These are phyloP conservation scores for Corythucha ciliata DNA, from an alignment of 2,888 invertebrate genomes.

Conservation along the genomic window DNA sequence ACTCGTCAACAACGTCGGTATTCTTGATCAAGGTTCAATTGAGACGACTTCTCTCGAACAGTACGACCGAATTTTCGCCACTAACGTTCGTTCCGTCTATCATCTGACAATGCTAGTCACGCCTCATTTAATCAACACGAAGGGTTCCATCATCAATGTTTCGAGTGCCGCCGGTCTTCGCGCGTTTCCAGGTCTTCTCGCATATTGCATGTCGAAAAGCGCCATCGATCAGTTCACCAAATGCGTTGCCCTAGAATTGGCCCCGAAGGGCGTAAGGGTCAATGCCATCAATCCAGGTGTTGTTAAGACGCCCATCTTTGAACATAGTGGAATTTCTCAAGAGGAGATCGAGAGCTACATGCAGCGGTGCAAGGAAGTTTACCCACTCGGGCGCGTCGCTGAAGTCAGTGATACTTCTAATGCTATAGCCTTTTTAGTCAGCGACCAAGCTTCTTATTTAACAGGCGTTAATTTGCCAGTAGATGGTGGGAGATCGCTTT, in stretches of 20 bases:
- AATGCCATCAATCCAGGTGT: conserved; percentile 94
- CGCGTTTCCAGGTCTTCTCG: conserved; percentile 79
- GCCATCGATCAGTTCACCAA: conserved; percentile 91
- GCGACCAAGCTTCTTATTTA: too few species aligned
- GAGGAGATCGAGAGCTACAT: too few species aligned
- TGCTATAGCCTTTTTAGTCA: too few species aligned
- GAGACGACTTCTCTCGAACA: conserved; percentile 78
- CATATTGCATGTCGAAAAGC: conserved; percentile 87
- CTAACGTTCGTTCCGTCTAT: conserved; percentile 75
- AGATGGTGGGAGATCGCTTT: too few species aligned
- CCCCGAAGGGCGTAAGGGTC: conserved; percentile 71
- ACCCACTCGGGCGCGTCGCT: too few species aligned
- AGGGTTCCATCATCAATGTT: conserved; percentile 55
- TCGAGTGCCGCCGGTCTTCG: conserved; percentile 88
- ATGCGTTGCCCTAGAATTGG: conserved; percentile 80
- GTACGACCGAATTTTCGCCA: conserved; percentile 80
- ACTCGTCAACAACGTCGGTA: conserved; percentile 80
- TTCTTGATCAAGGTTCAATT: conserved; percentile 69
- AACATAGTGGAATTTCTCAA: too few species aligned
- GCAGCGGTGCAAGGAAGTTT: too few species aligned
- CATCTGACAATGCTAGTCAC: conserved; percentile 78
- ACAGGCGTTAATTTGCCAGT: too few species aligned
- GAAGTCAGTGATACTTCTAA: too few species aligned
- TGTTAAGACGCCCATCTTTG: too few species aligned
- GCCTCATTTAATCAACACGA: conserved; percentile 70